Conservation (phyloP, 92 coral and sea anemone species). For the Desmophyllum pertusum region DNA sequence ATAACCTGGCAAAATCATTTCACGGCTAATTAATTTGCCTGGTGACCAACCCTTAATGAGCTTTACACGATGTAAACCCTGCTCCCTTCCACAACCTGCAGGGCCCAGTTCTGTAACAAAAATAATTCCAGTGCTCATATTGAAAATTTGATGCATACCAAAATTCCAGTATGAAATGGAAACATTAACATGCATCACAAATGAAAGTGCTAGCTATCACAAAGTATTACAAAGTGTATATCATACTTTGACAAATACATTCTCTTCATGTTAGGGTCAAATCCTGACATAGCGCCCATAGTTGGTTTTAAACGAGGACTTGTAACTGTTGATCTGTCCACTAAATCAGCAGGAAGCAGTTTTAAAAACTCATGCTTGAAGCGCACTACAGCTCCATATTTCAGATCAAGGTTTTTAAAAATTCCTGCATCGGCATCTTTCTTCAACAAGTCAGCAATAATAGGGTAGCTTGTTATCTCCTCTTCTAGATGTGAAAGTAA, state of each 20-base stretch:
- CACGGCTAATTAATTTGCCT: too few relatives aligned
- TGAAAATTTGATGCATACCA: too few relatives aligned
- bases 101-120: slow-evolving; percentile 1
- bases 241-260: slow-evolving; percentile 43
- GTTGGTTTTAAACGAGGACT: slow-evolving; percentile 42
- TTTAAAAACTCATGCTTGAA: slow-evolving; percentile 39
- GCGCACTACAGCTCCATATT: slow-evolving; percentile 42
- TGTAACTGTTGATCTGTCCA: slow-evolving; percentile 5
- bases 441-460: slow-evolving; percentile 32
- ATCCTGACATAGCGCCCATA: slow-evolving; percentile 50
- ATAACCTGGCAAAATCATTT: too few relatives aligned
- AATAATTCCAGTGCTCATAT: slow-evolving; percentile 4
- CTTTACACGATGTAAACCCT: too few relatives aligned
- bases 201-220: slow-evolving; percentile 18
- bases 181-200: not conserved
- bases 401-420: slow-evolving; percentile 44
- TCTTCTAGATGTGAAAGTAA: slow-evolving; percentile 22
- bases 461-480: slow-evolving; percentile 24
- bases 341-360: not conserved
- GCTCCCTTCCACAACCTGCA: too few relatives aligned
- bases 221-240: slow-evolving; percentile 12
- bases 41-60: too few relatives aligned
- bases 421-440: slow-evolving; percentile 46
- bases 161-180: not conserved
- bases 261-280: slow-evolving; percentile 47